Evolutionary conservation across 1,140 invertebrate genomes (phyloP).

Genomic region (Drosophila ambigua): DNA sequence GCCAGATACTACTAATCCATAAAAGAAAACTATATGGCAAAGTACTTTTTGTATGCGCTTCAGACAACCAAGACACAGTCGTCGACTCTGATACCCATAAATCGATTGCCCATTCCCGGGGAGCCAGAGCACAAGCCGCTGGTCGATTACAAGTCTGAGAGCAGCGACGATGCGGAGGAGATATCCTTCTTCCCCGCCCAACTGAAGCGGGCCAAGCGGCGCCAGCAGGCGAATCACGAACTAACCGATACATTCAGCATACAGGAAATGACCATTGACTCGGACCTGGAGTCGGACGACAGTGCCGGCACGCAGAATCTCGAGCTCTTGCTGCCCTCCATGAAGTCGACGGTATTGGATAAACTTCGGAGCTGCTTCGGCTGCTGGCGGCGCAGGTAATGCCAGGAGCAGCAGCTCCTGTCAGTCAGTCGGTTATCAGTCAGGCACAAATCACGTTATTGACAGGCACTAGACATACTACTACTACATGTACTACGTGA

Average conservation of each 20-base stretch:
- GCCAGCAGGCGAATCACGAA: constrained; percentile 63
- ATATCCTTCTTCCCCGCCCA: constrained; percentile 80
- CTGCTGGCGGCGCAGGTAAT: constrained; percentile 73
- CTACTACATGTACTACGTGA: too few species aligned
- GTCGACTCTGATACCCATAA: constrained; percentile 79
- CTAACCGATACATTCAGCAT: constrained; percentile 83
- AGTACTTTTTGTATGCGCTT: background rate
- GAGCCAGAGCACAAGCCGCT: constrained; percentile 76
- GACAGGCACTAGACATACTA: constrained; percentile 59
- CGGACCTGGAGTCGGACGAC: constrained; percentile 79
- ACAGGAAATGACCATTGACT: constrained; percentile 83
- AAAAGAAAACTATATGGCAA: too few species aligned
- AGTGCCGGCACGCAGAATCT: constrained; percentile 79
- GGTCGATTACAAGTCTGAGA: constrained; percentile 83
- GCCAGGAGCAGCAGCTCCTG: constrained; percentile 25
- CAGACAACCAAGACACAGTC: constrained; percentile 81
- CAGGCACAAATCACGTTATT: constrained; percentile 76
- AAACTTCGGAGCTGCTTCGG: constrained; percentile 76
- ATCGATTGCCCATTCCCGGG: constrained; percentile 77
- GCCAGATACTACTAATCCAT: too few species aligned
- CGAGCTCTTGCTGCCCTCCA: constrained; percentile 75
- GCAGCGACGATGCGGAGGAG: constrained; percentile 80
- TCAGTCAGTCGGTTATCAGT: constrained; percentile 10
- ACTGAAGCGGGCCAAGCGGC: constrained; percentile 68
- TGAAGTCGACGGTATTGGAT: constrained; percentile 73